phyloP scores from a whole-genome alignment of 2,113 vertebrate genomes.

The Menura novaehollandiae region DNA sequence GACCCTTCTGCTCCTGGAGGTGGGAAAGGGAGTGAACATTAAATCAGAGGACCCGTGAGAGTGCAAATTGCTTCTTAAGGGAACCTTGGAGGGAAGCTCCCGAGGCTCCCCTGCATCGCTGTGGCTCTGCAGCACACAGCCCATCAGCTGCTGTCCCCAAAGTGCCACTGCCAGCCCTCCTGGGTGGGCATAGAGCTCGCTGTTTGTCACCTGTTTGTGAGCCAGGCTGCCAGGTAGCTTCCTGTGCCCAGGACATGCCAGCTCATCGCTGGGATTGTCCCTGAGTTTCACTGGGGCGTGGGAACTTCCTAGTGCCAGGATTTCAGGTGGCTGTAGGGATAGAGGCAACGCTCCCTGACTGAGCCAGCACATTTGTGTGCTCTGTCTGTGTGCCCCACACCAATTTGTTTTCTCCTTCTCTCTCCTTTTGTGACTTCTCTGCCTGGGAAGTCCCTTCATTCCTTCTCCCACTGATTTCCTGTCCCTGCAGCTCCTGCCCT shows the following conservation, averaged over 20 bases:
- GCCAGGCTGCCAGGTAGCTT: not conserved
- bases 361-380: not conserved
- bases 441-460: not conserved
- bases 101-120: rapidly evolving
- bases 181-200: not conserved
- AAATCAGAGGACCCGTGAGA: rapidly evolving
- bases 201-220: not conserved
- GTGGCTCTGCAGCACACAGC: not conserved
- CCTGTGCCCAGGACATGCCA: not conserved
- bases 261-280: not conserved
- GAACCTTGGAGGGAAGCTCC: not conserved
- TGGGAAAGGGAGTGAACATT: not conserved
- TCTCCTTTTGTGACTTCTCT: not conserved
- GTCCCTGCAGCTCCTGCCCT: not conserved
- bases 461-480: not conserved
- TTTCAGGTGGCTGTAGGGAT: not conserved
- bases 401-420: not conserved
- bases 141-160: rapidly evolving
- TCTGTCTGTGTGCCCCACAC: not conserved
- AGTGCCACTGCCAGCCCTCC: not conserved
- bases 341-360: rapidly evolving
- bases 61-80: not conserved
- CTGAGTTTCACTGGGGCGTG: not conserved
- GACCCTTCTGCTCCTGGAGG: not conserved
- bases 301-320: not conserved